These are phyloP conservation scores for Capreolus pygargus DNA, from an alignment of 2,113 vertebrate species.

Conservation along the genomic window DNA sequence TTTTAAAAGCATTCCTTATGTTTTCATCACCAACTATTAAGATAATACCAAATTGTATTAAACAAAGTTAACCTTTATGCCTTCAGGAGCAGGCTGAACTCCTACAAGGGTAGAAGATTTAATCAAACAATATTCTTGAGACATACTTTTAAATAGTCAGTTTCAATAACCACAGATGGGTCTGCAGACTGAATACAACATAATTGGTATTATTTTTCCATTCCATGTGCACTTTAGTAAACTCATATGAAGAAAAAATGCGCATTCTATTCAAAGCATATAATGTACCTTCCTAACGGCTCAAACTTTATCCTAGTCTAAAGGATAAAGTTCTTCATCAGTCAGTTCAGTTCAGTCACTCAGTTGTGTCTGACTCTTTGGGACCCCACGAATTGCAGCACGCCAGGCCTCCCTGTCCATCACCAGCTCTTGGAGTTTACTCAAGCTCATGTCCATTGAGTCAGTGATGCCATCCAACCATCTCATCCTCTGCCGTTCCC, in stretches of 20 bases:
- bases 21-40: constrained; percentile 46
- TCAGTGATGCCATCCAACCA: too few relatives aligned
- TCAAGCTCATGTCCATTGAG: too few relatives aligned
- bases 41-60: constrained; percentile 28
- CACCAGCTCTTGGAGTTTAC: too few relatives aligned
- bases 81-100: background rate
- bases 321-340: constrained; percentile 12
- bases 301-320: background rate
- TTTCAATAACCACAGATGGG: background rate
- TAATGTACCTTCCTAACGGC: background rate
- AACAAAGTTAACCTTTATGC: constrained; percentile 38
- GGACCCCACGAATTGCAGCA: too few relatives aligned
- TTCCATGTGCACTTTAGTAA: background rate
- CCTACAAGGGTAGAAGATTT: background rate
- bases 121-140: background rate
- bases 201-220: background rate
- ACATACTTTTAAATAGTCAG: background rate
- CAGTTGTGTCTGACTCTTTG: too few relatives aligned
- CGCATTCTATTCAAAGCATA: background rate
- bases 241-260: background rate
- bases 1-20: constrained; percentile 58
- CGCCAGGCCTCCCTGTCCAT: too few relatives aligned
- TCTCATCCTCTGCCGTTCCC: too few relatives aligned
- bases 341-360: too few relatives aligned
- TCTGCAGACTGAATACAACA: background rate